Conservation (phyloP, 2,888 invertebrate genomes). For the Petrophora chlorosata region DNA sequence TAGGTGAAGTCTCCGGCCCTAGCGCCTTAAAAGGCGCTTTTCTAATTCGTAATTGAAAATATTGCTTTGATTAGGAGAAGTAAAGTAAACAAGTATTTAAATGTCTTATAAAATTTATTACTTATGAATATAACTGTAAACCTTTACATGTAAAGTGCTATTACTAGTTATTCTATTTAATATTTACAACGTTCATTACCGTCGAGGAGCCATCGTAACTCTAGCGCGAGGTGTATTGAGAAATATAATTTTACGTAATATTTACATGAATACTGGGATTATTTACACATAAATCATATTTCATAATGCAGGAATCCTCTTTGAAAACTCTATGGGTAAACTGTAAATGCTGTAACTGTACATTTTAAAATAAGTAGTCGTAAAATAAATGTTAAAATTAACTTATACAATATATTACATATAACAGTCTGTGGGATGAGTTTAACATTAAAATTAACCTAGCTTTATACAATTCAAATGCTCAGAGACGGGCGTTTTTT, state of each 20-base stretch:
- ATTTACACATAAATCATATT: conserved; percentile 37
- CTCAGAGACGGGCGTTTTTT: conserved; percentile 91
- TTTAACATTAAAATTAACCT: conserved; percentile 46
- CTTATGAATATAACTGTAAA: conserved; percentile 33
- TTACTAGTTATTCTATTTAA: conserved; percentile 28
- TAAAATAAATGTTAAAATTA: conserved; percentile 21
- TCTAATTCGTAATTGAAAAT: conserved; percentile 14
- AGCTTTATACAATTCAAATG: conserved; percentile 79
- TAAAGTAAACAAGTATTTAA: conserved; percentile 11
- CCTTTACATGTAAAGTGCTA: conserved; percentile 26
- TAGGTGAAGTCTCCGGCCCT: conserved; percentile 24
- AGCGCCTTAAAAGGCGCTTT: conserved; percentile 34
- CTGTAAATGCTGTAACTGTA: conserved; percentile 34
- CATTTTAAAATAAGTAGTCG: conserved; percentile 16
- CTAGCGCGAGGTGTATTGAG: conserved; percentile 64
- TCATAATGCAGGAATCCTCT: conserved; percentile 6
- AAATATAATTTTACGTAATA: conserved; percentile 34
- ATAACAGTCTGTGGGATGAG: conserved; percentile 66
- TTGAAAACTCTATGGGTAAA: conserved; percentile 16
- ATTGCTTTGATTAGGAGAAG: conserved; percentile 3
- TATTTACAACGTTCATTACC: conserved; percentile 56
- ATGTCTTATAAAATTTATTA: conserved; percentile 26
- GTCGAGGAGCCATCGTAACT: conserved; percentile 36
- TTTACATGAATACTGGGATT: conserved; percentile 29
- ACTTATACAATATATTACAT: conserved; percentile 48